Conservation (phyloP, 2,797 vertebrate genomes). For the Lemur catta region DNA sequence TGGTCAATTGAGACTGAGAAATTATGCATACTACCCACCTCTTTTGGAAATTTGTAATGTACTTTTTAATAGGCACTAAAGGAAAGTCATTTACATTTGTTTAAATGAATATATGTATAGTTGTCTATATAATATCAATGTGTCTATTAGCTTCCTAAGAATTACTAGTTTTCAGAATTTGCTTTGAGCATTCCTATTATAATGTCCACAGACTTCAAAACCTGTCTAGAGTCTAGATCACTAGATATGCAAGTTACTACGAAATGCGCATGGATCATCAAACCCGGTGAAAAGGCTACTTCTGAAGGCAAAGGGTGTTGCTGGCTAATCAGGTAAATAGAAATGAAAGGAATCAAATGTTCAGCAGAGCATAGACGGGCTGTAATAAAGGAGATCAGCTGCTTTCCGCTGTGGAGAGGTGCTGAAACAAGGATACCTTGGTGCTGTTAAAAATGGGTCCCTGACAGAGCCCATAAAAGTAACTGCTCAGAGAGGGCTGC, state of each 20-base stretch:
- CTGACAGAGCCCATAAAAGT: not conserved
- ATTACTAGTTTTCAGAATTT: slow-evolving; percentile 38
- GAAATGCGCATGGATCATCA: not conserved
- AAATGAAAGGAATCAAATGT: slow-evolving; percentile 16
- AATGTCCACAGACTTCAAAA: not conserved
- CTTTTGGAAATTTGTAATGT: slow-evolving; percentile 13
- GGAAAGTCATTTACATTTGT: slow-evolving; percentile 34
- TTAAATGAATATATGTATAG: slow-evolving; percentile 14
- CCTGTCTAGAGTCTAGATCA: not conserved
- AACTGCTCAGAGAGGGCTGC: not conserved
- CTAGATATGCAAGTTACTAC: not conserved
- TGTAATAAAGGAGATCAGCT: not conserved
- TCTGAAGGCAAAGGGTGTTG: slow-evolving; percentile 11
- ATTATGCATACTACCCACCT: not conserved
- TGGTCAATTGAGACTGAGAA: slow-evolving; percentile 51
- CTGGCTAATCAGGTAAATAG: not conserved
- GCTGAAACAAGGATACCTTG: not conserved
- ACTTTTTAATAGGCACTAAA: slow-evolving; percentile 26
- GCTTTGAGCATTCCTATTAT: not conserved
- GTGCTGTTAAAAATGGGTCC: not conserved
- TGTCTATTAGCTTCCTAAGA: not conserved
- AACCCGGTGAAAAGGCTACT: slow-evolving; percentile 12
- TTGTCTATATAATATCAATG: slow-evolving; percentile 1
- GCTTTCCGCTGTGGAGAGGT: slow-evolving; percentile 18
- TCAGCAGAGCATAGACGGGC: not conserved